These are phyloP conservation scores for Hyperoplus immaculatus DNA, from an alignment of 2,797 vertebrate genomes.

Conservation along the genomic window DNA sequence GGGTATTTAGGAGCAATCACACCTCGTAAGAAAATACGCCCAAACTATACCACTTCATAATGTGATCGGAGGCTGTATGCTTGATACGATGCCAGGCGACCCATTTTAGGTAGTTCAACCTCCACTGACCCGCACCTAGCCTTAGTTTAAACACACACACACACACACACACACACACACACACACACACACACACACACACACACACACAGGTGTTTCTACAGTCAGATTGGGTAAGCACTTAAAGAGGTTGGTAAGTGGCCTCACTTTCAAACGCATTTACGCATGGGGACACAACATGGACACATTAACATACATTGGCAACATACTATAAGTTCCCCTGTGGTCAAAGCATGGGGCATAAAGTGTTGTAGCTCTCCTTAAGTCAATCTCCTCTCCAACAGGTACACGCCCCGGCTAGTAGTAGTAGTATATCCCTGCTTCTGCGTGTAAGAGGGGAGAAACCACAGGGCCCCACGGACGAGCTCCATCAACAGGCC, in stretches of 20 bases:
- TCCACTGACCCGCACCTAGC: constrained; percentile 33
- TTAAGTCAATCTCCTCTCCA: constrained; percentile 37
- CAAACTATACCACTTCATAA: constrained; percentile 32
- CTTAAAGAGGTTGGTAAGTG: constrained; percentile 24
- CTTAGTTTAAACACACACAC: constrained; percentile 40
- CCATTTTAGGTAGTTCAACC: constrained; percentile 38
- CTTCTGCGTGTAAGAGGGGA: constrained; percentile 65
- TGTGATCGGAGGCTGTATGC: constrained; percentile 29
- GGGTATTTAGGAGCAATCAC: constrained; percentile 44
- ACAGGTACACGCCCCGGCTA: constrained; percentile 66
- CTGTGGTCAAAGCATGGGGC: constrained; percentile 35
- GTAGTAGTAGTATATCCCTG: constrained; percentile 21
- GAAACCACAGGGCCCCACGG: constrained; percentile 75
- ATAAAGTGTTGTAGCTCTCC: constrained; percentile 30
- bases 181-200: constrained; percentile 47
- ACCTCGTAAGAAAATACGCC: constrained; percentile 46
- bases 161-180: constrained; percentile 42
- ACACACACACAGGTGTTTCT: constrained; percentile 48
- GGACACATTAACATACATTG: constrained; percentile 32
- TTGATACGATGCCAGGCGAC: constrained; percentile 36
- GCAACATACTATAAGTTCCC: constrained; percentile 24
- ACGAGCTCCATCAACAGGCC: constrained; percentile 76
- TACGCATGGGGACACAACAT: background rate
- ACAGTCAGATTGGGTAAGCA: constrained; percentile 61
- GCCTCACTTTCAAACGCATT: constrained; percentile 1